Evolutionary conservation across 2,113 vertebrate species (phyloP), one percentile per base, ranked within the genome.

Genomic region (Pimephales promelas): DNA sequence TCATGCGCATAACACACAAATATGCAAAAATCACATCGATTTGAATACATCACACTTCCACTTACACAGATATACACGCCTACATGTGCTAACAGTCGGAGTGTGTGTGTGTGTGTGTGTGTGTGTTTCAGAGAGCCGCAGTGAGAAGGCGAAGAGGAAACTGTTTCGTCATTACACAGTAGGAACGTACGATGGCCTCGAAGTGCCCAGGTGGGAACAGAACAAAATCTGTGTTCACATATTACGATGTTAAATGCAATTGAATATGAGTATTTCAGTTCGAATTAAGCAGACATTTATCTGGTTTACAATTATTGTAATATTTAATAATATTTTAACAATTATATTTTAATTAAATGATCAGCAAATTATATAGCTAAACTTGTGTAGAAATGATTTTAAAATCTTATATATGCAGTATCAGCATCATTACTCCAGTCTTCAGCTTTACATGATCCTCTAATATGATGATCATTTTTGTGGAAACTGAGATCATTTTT

Each of bases 111-210:
- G n/a, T n/a, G n/a, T n/a, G n/a, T n/a, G n/a, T n/a, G 74, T 88
- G 88, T 89, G 75, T 83, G 82, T 91, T 90, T 68, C 93, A 98
- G 97, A 97, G 90, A 95, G 94, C 28, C 95, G 96, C 76, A 96
- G 94, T 7, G 96, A 97, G 88, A 97, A 97, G 87, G 94, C 96
- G 59, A 97, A 95, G 90, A 96, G 96, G 90, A 94, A 97, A 70
- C 93, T 98, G 80, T 98, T 98, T 91, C 95, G 96, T 40, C 97
- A 98, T 86, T 97, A 97, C 85, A 97, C 97, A 0, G 97, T 98
- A n/a, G 97, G 96, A 86, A 96, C 97, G 54, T 97, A 98, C 0
- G 96, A 97, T 76, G 96, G 96, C 89, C 94, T 95, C 0, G 96
- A 97, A 80, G 94, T 95, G 79, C 96, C 96, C 83, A 97, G 96